Percentiles rank a stretch among this genome's conserved stretches.
These are phyloP conservation scores for Danio tinwini DNA, from an alignment of 2,797 vertebrate genomes.

Conservation along the genomic window DNA sequence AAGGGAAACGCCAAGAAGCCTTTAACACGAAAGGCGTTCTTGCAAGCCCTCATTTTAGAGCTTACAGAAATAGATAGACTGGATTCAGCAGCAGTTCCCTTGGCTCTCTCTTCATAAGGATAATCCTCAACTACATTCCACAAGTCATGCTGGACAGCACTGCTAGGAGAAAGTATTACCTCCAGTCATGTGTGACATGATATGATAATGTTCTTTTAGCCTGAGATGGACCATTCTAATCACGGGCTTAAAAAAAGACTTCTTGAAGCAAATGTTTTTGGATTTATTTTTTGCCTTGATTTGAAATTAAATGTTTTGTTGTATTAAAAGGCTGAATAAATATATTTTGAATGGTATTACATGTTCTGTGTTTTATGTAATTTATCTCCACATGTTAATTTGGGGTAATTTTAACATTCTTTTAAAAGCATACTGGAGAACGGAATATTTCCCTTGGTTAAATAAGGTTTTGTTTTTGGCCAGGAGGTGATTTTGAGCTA, in stretches of 20 bases:
- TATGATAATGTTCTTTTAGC: conserved; percentile 1
- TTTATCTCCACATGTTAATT: background rate
- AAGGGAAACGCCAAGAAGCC: background rate
- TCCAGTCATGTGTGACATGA: background rate
- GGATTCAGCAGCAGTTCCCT: background rate
- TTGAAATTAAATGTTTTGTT: background rate
- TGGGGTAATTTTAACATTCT: background rate
- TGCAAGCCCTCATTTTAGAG: conserved; percentile 10
- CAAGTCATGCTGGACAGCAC: background rate
- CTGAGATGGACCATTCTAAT: background rate
- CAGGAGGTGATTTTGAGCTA: background rate
- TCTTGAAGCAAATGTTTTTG: too few species aligned
- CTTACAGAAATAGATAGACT: background rate
- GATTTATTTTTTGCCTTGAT: too few species aligned
- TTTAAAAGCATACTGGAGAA: background rate
- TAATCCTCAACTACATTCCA: background rate
- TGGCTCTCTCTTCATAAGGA: background rate
- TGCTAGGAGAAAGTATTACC: background rate
- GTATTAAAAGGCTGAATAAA: background rate
- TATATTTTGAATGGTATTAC: background rate
- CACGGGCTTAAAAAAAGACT: background rate
- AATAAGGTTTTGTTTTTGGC: background rate
- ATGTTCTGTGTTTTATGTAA: background rate
- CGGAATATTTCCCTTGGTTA: background rate
- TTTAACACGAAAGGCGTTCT: background rate